Base-by-base conservation (phyloP, 2,888 invertebrate genomes). In the Cryptocephalus primarius region DNA sequence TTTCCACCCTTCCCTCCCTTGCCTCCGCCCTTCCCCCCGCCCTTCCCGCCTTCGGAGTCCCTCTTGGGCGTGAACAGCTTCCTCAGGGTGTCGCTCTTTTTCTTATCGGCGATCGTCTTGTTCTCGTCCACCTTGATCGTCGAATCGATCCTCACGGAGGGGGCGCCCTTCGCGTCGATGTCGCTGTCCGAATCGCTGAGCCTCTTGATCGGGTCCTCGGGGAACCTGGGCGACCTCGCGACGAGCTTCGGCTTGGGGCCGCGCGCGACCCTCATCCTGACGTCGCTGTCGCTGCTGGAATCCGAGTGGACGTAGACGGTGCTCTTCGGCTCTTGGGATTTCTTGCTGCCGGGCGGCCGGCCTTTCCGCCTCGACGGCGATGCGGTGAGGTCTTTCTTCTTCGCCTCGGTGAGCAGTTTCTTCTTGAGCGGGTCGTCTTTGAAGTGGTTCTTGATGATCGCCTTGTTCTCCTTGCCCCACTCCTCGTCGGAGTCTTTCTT, bases 11-110 rank as follows among this genome's bases (percentile, higher is more conserved):
- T 83, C 2, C 82, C 83, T 2, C 83, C 83, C 55, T 71, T 70
- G 11, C 82, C 82, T 51, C 85, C 77, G 8, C 82, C 82, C 58
- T 83, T 83, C 0, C 83, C 83, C 13, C 83, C 83, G 41, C 82
- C 78, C 58, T 82, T 82, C 8, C 75, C 76, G 3, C 82, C 82
- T 49, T 78, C 78, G 42, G 78, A 77, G 58, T 73, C 75, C n/a
- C 77, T 72, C 49, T 70, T 68, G 9, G 72, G 73, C 1, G 75
- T 76, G 61, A 83, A 83, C 44, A 84, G 69, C 60, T 80, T 82
- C 39, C 80, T 71, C 45, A 85, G 65, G 1, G 83, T 82, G 58
- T 77, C 80, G 57, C 75, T 82, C 64, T 84, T 85, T 67, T 83
- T 84, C 60, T 83, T 83, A 64, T 84, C 83, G 48, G 78, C 75